phyloP scores from a whole-genome alignment of 2,888 invertebrate genomes.

The Slavum lentiscoides region DNA sequence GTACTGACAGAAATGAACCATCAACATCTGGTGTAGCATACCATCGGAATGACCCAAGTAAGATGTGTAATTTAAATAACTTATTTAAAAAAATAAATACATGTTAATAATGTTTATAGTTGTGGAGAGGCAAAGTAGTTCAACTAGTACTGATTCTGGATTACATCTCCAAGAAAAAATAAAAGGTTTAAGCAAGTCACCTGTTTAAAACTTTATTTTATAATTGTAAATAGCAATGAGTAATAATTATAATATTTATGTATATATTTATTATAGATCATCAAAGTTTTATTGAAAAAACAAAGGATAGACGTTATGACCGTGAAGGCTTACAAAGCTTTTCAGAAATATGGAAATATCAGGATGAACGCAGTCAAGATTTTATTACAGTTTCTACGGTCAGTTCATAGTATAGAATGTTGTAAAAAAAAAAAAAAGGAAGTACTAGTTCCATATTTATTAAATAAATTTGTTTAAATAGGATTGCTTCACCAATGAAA shows the following conservation, averaged over 20 bases:
- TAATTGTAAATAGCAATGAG: background rate
- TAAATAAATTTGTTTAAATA: slow-evolving; percentile 10
- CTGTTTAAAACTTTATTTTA: background rate
- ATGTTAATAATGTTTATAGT: slow-evolving; percentile 6
- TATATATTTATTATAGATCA: slow-evolving; percentile 11
- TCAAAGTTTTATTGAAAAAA: slow-evolving; percentile 39
- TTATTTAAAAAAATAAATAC: background rate
- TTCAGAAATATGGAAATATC: slow-evolving; percentile 47
- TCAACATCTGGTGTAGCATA: slow-evolving; percentile 40
- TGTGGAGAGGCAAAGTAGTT: slow-evolving; percentile 47
- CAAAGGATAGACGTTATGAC: slow-evolving; percentile 31
- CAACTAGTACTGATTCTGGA: slow-evolving; percentile 51
- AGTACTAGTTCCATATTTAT: background rate
- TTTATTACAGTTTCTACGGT: slow-evolving; percentile 49
- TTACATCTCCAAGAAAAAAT: slow-evolving; percentile 48
- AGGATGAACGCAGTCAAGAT: slow-evolving; percentile 40
- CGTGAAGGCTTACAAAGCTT: slow-evolving; percentile 27
- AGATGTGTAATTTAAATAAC: background rate
- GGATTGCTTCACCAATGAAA: slow-evolving; percentile 44
- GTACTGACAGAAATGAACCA: slow-evolving; percentile 36
- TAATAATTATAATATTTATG: background rate
- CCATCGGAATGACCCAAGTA: slow-evolving; percentile 48
- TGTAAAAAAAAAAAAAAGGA: background rate
- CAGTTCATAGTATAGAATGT: background rate
- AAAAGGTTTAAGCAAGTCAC: slow-evolving; percentile 27